Conservation (phyloP, 2,113 vertebrate genomes). For the Eretmochelys imbricata region DNA sequence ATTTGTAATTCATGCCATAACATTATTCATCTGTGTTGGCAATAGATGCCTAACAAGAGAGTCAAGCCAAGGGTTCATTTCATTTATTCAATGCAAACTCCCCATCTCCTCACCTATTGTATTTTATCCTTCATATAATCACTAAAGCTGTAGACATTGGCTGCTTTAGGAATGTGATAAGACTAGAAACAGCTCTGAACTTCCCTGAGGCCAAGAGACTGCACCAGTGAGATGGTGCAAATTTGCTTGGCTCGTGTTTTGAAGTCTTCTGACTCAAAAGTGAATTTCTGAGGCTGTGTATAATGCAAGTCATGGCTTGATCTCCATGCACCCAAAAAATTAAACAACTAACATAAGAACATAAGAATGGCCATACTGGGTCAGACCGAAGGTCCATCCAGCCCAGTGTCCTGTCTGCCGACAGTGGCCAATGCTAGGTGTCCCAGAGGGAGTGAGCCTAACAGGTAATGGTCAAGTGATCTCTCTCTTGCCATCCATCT, state of each 20-base stretch:
- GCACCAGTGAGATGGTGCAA: rapidly evolving
- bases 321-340: neutral
- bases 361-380: too few relatives aligned
- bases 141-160: neutral
- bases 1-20: neutral
- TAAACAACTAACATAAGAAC: neutral
- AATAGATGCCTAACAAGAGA: neutral
- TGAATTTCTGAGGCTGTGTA: neutral
- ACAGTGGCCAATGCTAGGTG: too few relatives aligned
- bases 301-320: rapidly evolving
- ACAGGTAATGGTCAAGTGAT: too few relatives aligned
- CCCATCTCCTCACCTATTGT: neutral
- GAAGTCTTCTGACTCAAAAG: neutral
- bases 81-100: neutral
- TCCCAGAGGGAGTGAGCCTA: too few relatives aligned
- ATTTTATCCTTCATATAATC: neutral
- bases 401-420: too few relatives aligned
- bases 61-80: neutral
- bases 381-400: too few relatives aligned
- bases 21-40: neutral
- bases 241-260: neutral
- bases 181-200: rapidly evolving
- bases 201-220: rapidly evolving
- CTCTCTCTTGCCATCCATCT: too few relatives aligned
- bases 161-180: neutral